Evolutionary conservation across 1,140 invertebrate species (phyloP).

Genomic region (Ephestia elutella): DNA sequence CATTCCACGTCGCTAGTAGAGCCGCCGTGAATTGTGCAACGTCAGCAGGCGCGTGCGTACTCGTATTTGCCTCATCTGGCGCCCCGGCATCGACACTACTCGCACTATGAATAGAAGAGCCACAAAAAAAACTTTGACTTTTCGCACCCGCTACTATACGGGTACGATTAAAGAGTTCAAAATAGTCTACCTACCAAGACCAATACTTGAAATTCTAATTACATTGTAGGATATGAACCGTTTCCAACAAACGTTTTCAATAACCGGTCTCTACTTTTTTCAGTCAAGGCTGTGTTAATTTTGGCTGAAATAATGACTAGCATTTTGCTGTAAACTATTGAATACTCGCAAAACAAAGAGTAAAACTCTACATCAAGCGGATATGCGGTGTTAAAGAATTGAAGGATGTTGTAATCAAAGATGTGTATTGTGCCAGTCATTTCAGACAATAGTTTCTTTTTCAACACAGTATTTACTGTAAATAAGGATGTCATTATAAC

Average conservation of each 20-base stretch:
- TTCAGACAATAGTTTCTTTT: slow-evolving; percentile 2
- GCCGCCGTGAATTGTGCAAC: slow-evolving; percentile 58
- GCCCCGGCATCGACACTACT: slow-evolving; percentile 10
- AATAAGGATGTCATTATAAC: too few species aligned
- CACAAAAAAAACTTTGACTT: slow-evolving; percentile 23
- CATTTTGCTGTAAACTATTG: not conserved
- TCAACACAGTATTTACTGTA: not conserved
- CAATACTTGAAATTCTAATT: too few species aligned
- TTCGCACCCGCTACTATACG: slow-evolving; percentile 12
- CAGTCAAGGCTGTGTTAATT: not conserved
- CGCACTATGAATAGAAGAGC: slow-evolving; percentile 8
- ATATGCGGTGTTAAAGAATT: slow-evolving; percentile 1
- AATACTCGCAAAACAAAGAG: not conserved
- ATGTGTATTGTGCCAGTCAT: not conserved
- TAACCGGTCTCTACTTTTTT: slow-evolving; percentile 4
- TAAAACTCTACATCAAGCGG: not conserved
- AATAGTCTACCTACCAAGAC: too few species aligned
- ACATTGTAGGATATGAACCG: not conserved
- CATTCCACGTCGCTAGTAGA: slow-evolving; percentile 23
- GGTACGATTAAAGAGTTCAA: not conserved
- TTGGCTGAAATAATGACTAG: not conserved
- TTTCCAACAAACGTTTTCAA: slow-evolving; percentile 5
- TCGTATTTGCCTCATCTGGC: slow-evolving; percentile 25
- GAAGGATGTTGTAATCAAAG: slow-evolving; percentile 3
- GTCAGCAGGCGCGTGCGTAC: slow-evolving; percentile 56